Percentiles rank a stretch among this genome's conserved stretches.
phyloP scores from a whole-genome alignment of 1,140 invertebrate species.

The Hyphantria cunea region DNA sequence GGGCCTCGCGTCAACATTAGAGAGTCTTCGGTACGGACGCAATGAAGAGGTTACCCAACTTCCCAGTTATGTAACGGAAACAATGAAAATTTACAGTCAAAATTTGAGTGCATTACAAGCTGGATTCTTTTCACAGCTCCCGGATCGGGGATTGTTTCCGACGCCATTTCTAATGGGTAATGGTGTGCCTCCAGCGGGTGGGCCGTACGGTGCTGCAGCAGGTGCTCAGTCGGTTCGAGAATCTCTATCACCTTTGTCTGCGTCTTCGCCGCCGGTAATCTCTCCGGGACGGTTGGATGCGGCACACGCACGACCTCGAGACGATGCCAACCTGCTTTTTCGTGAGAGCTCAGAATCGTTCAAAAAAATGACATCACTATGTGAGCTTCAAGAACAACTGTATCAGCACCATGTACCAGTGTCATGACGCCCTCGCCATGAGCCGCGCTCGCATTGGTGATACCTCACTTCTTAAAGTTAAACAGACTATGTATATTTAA shows the following conservation, averaged over 20 bases:
- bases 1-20: conserved; percentile 77
- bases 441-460: conserved; percentile 66
- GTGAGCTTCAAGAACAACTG: conserved; percentile 79
- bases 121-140: conserved; percentile 65
- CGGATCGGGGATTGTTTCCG: conserved; percentile 72
- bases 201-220: conserved; percentile 63
- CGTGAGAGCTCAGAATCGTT: conserved; percentile 76
- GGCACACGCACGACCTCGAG: conserved; percentile 64
- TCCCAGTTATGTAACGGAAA: conserved; percentile 75
- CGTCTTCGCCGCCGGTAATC: conserved; percentile 77
- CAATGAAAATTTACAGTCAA: conserved; percentile 79
- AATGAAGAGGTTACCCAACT: conserved; percentile 67
- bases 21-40: conserved; percentile 73
- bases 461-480: conserved; percentile 50
- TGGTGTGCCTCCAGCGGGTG: conserved; percentile 53
- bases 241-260: conserved; percentile 75
- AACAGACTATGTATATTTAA: conserved; percentile 70
- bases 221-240: conserved; percentile 71
- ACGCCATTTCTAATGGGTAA: conserved; percentile 70
- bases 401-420: conserved; percentile 81
- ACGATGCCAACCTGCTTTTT: conserved; percentile 80
- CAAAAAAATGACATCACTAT: conserved; percentile 81
- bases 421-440: conserved; percentile 73
- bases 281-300: conserved; percentile 73
- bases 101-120: conserved; percentile 68